These are phyloP conservation scores for Rhea americana DNA, from an alignment of 2,113 vertebrate species.

Conservation along the genomic window DNA sequence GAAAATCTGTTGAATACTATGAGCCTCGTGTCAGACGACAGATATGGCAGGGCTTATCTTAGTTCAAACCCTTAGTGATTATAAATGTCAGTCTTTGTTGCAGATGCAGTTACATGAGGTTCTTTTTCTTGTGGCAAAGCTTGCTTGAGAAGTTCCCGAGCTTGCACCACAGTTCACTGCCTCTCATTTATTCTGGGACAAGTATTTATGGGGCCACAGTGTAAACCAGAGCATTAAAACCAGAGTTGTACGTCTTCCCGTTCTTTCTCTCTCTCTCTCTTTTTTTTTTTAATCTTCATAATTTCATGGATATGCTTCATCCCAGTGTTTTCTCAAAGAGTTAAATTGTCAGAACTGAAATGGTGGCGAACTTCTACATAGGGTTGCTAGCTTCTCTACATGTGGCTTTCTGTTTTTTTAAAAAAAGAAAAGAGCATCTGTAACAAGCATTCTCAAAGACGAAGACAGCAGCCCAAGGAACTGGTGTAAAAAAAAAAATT, in stretches of 20 bases:
- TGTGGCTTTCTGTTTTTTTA: background rate
- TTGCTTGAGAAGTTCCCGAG: background rate
- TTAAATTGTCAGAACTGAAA: background rate
- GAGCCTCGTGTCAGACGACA: background rate
- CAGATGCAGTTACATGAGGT: background rate
- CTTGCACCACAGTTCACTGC: rapidly evolving
- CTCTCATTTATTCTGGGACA: background rate
- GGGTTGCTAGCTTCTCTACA: background rate
- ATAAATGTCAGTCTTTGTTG: background rate
- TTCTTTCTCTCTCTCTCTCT: background rate
- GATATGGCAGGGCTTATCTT: background rate
- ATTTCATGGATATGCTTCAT: background rate
- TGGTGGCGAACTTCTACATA: background rate
- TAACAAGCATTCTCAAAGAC: background rate
- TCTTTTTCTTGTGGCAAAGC: background rate
- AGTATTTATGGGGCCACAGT: background rate
- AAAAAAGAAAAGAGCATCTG: background rate
- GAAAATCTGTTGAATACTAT: background rate
- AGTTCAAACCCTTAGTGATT: background rate
- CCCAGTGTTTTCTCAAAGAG: background rate
- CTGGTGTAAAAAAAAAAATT: background rate
- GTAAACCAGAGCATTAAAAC: background rate
- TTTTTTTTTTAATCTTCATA: background rate
- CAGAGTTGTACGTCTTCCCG: background rate
- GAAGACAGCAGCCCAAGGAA: background rate